Conservation (phyloP, 2,113 vertebrate genomes). For the Cololabis saira region DNA sequence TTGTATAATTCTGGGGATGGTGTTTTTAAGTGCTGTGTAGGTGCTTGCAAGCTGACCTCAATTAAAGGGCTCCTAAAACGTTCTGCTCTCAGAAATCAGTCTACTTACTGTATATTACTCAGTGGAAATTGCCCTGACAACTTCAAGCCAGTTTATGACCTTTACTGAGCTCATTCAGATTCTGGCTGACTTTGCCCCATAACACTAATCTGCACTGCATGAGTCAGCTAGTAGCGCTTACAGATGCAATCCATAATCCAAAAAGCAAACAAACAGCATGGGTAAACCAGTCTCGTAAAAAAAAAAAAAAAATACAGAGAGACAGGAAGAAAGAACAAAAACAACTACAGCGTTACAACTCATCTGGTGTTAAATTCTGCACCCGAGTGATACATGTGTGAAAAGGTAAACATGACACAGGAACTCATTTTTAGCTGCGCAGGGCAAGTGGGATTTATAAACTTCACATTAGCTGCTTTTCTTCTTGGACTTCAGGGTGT, state of each 20-base stretch:
- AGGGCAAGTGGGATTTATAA: slow-evolving; percentile 32
- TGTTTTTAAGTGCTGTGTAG: slow-evolving; percentile 48
- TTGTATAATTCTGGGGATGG: slow-evolving; percentile 42
- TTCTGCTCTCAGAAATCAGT: slow-evolving; percentile 45
- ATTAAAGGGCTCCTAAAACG: slow-evolving; percentile 59
- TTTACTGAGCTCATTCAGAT: slow-evolving; percentile 65
- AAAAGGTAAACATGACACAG: slow-evolving; percentile 41
- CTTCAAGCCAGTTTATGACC: slow-evolving; percentile 72
- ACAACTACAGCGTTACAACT: slow-evolving; percentile 18
- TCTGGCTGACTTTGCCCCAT: slow-evolving; percentile 73
- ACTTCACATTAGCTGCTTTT: slow-evolving; percentile 41
- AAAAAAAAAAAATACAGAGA: too few relatives aligned
- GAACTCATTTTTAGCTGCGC: slow-evolving; percentile 30
- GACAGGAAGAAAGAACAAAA: background rate
- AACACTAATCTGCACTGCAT: slow-evolving; percentile 70
- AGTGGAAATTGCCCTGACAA: slow-evolving; percentile 68
- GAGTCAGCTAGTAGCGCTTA: slow-evolving; percentile 66
- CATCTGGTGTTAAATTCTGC: slow-evolving; percentile 11
- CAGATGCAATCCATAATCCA: slow-evolving; percentile 58
- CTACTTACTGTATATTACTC: slow-evolving; percentile 61
- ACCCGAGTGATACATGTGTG: slow-evolving; percentile 5
- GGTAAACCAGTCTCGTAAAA: slow-evolving; percentile 12
- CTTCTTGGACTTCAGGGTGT: background rate
- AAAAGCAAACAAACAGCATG: slow-evolving; percentile 61
- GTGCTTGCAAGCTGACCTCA: slow-evolving; percentile 55